Evolutionary conservation across 1,140 invertebrate species (phyloP).

Genomic region (Drosophila tropicalis): DNA sequence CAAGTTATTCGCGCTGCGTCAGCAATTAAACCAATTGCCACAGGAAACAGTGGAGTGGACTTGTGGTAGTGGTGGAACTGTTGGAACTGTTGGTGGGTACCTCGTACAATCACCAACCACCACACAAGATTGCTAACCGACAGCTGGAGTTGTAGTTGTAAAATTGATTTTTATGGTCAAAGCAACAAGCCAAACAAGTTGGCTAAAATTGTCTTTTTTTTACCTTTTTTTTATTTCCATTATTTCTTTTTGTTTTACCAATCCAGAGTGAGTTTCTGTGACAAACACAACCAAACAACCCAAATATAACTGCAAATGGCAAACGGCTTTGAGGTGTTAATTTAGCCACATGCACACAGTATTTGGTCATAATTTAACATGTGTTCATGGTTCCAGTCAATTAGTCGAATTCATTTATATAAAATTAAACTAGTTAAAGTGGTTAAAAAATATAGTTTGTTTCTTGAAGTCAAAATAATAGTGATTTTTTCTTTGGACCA

Average conservation of each 20-base stretch:
- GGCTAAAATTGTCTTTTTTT: constrained; percentile 28
- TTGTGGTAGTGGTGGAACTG: not conserved
- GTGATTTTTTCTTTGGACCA: too few relatives aligned
- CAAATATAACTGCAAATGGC: constrained; percentile 33
- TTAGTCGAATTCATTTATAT: constrained; percentile 26
- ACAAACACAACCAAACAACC: constrained; percentile 48
- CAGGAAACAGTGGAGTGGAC: constrained; percentile 15
- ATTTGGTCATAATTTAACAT: constrained; percentile 53
- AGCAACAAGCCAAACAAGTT: constrained; percentile 56
- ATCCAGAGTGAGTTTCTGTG: constrained; percentile 42
- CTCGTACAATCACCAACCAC: constrained; percentile 14
- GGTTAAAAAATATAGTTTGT: too few relatives aligned
- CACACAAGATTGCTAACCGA: constrained; percentile 44
- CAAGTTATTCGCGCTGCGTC: constrained; percentile 74
- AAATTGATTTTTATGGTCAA: constrained; percentile 77
- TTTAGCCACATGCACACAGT: constrained; percentile 54
- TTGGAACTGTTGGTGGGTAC: not conserved
- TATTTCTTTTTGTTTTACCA: constrained; percentile 43
- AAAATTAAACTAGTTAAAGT: not conserved
- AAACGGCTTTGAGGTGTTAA: constrained; percentile 69
- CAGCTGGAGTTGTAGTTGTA: constrained; percentile 75
- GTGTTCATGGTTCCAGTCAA: constrained; percentile 52
- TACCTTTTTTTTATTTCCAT: too few relatives aligned
- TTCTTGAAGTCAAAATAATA: too few relatives aligned
- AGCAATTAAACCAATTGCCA: constrained; percentile 60